Evolutionary conservation across 2,113 vertebrate species (phyloP), one percentile per base, ranked within the genome.

Genomic region (Camelus bactrianus): DNA sequence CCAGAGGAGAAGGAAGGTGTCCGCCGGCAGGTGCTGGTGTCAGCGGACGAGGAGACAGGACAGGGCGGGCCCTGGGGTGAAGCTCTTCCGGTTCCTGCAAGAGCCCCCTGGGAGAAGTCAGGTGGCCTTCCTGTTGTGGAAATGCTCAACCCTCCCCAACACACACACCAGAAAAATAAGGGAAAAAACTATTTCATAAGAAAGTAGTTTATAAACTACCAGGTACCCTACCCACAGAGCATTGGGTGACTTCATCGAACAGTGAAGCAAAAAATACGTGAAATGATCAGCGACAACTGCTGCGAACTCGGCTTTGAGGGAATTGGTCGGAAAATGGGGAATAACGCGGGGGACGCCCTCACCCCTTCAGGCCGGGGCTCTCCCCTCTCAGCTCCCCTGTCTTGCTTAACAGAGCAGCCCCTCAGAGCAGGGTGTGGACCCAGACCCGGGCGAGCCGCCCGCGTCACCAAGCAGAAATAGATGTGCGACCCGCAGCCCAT

Each of bases 371-470:
- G 17, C 30, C 38, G 58, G 69, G 65, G 0, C 11, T 19, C 19
- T 58, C 19, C 38, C 0, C 38, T 2, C 48, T 22, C 32, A 35
- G 82, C 7, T 64, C 60, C 22, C 11, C 2, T 19, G 26, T 30
- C 38, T n/a, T 80, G 46, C 38, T 87, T 52, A 7, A 8, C 28
- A 58, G 75, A 65, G 12, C 22, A 0, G 24, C 16, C 56, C 56
- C 6, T 52, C 19, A 42, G 20, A 64, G 6, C 8, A 10, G 46
- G 75, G n/a, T 0, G 0, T 9, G 64, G 14, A 35, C 26, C 3
- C 46, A 22, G 35, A 38, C 8, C 48, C 3, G 3, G 0, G 32
- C 70, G 0, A 2, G 84, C 76, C 0, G 1, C 73, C 64, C 32
- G 60, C 3, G 0, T 28, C 11, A 24, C 77, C 69, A 35, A 42